These are phyloP conservation scores for Todus mexicanus DNA, from an alignment of 2,797 vertebrate species.

Conservation along the genomic window DNA sequence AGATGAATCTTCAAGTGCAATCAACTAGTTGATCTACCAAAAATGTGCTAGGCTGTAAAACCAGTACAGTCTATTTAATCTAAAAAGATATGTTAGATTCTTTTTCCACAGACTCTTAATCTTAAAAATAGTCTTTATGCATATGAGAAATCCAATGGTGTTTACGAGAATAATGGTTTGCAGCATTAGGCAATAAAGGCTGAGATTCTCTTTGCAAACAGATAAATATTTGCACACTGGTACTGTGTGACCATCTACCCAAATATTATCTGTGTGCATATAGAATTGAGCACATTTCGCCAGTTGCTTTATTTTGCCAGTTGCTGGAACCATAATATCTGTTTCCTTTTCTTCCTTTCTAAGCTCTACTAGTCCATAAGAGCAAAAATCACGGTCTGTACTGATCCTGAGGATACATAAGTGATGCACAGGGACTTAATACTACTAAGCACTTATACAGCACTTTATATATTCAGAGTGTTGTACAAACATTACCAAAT, in stretches of 20 bases:
- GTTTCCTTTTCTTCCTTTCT: background rate
- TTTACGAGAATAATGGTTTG: conserved; percentile 38
- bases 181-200: conserved; percentile 3
- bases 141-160: conserved; percentile 17
- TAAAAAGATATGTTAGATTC: background rate
- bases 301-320: conserved; percentile 26
- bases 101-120: background rate
- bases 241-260: conserved; percentile 54
- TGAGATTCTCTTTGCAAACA: conserved; percentile 53
- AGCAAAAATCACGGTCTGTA: background rate
- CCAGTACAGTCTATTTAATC: background rate
- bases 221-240: conserved; percentile 61
- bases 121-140: conserved; percentile 21
- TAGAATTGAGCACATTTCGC: background rate
- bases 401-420: background rate
- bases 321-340: conserved; percentile 2
- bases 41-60: background rate
- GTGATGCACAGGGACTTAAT: background rate
- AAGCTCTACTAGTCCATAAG: background rate
- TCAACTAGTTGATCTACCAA: background rate
- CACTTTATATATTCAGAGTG: background rate
- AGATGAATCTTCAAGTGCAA: conserved; percentile 8
- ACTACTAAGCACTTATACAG: background rate
- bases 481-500: conserved; percentile 34
- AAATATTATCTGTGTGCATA: conserved; percentile 38